phyloP scores from a whole-genome alignment of 2,113 vertebrate species.

The Ardeotis arabs region DNA sequence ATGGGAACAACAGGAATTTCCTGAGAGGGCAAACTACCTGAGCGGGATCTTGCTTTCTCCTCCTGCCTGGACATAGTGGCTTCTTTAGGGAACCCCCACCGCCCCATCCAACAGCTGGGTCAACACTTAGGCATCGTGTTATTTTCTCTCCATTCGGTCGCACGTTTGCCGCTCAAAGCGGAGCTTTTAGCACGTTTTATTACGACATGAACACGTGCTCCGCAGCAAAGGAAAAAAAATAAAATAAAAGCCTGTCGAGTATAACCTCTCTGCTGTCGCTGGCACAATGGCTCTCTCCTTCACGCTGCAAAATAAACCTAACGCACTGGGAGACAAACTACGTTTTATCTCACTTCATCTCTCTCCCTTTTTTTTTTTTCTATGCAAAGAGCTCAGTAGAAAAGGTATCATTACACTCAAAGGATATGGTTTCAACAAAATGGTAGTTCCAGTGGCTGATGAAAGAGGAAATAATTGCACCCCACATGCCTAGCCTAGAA shows the following conservation, averaged over 20 bases:
- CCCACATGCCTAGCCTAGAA: constrained; percentile 42
- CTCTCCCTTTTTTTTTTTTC: background rate
- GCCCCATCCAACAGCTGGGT: background rate
- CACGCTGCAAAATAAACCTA: background rate
- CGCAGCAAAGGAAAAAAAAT: background rate
- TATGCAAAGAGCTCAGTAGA: background rate
- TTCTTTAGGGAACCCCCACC: background rate
- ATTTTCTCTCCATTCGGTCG: background rate
- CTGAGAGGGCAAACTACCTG: background rate
- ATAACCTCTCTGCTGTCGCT: background rate
- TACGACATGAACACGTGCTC: background rate
- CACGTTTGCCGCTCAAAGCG: background rate
- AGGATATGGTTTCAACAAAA: constrained; percentile 65
- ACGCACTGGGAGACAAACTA: background rate
- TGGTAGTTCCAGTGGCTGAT: constrained; percentile 62
- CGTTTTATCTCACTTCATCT: background rate
- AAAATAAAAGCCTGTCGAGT: background rate
- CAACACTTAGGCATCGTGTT: background rate
- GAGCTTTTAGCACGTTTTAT: background rate
- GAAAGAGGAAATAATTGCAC: constrained; percentile 64
- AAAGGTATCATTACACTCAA: constrained; percentile 38
- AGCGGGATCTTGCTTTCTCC: background rate
- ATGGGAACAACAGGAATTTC: background rate
- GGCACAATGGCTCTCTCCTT: background rate
- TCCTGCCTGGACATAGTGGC: background rate